Evolutionary conservation across 2,888 invertebrate genomes (phyloP), one percentile per base, ranked within the genome.

Genomic region (Lasiommata megera): DNA sequence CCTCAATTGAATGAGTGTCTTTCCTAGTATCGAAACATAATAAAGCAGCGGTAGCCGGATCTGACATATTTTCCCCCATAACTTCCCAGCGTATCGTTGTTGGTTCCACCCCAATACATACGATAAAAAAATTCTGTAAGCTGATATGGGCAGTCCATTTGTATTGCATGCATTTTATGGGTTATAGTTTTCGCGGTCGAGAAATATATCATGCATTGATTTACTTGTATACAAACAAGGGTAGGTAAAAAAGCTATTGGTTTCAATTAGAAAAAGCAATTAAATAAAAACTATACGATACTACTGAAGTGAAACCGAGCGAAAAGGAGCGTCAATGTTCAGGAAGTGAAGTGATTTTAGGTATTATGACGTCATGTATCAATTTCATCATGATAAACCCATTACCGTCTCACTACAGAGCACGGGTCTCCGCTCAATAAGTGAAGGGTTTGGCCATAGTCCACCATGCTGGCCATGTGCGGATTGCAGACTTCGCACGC

Each of bases 171-270:
- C 11, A 41, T 43, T 43, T 23, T 11, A 46, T 17, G 31, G 94
- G 95, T 16, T 95, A 96, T 53, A 95, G 94, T 76, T 92, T 99
- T 56, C 82, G 97, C 47, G 94, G 94, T 54, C 97, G 97, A 76
- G 93, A 95, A 31, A n/a, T 34, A 16, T 46, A 17, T 17, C 17
- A 23, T 28, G 1, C 18, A 18, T 2, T 23, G 23, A 23, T 23
- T 23, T 38, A 38, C 14, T 7, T 38, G 2, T 14, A 12, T 14
- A 38, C 14, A 38, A 34, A 34, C 1, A 11, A 31, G 5, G 23
- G 23, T 23, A 11, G 1, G 34, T 34, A 11, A 34, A 34, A 34
- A 34, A 34, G 11, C 34, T 34, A 34, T 34, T 34, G 3, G 11
- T 34, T 34, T 11, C 1, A 9, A 3, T 3, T 34, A 11, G 9